Conservation (phyloP, 1,140 invertebrate species). For the Magallana ariakensis region DNA sequence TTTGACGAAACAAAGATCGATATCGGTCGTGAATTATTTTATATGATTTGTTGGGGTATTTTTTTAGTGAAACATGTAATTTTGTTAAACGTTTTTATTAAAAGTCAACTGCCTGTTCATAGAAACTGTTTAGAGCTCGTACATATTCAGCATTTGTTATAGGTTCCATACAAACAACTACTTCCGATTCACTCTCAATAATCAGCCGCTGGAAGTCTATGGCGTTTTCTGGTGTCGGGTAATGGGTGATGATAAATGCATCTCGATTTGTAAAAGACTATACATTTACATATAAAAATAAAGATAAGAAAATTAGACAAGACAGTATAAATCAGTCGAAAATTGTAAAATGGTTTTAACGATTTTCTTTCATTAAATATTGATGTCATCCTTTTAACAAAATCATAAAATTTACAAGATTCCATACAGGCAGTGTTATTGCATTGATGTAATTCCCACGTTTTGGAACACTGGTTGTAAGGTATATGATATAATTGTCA, state of each 20-base stretch:
- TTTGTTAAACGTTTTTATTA: no score
- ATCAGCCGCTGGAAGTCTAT: not conserved
- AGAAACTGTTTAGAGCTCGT: not conserved
- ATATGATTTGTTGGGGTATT: no score
- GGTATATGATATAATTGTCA: not conserved
- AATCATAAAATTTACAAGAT: not conserved
- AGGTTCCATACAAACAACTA: not conserved
- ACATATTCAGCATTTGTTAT: not conserved
- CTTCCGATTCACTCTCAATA: not conserved
- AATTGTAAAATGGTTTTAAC: no score
- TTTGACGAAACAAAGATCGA: no score
- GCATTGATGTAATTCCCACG: not conserved
- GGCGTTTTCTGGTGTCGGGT: not conserved
- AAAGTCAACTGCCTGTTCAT: no score
- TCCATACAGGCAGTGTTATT: not conserved
- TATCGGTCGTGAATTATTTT: no score
- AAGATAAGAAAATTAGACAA: not conserved
- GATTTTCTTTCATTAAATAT: not conserved
- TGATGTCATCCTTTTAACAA: no score
- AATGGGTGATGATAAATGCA: not conserved
- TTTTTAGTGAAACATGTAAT: no score
- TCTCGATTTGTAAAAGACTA: not conserved
- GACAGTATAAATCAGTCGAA: no score
- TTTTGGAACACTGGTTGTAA: not conserved
- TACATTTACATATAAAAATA: not conserved